Conservation (phyloP, 2,888 invertebrate species). For the Sarcophaga carnaria region DNA sequence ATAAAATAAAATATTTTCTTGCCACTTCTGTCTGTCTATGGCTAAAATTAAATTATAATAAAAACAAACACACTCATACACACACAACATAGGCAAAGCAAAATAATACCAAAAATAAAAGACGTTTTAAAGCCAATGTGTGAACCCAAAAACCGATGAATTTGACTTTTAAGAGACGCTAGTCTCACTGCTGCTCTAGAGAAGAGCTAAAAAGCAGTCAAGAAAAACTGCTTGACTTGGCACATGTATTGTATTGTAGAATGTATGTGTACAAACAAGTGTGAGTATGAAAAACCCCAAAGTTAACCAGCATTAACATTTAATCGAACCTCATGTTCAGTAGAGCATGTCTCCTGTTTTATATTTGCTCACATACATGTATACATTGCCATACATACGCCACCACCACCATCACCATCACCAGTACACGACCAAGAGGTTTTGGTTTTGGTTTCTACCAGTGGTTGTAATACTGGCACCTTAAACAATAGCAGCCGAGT, state of each 20-base stretch:
- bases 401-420: conserved; percentile 41
- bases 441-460: conserved; percentile 39
- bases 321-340: conserved; percentile 81
- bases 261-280: conserved; percentile 26
- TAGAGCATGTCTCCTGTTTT: conserved; percentile 81
- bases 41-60: conserved; percentile 68
- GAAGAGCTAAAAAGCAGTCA: conserved; percentile 5
- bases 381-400: conserved; percentile 42
- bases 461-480: conserved; percentile 68
- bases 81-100: conserved; percentile 58
- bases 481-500: conserved; percentile 65
- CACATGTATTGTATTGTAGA: neutral
- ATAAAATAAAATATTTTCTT: conserved; percentile 32
- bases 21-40: conserved; percentile 49
- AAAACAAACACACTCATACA: conserved; percentile 10
- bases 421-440: conserved; percentile 32
- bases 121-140: conserved; percentile 64
- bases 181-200: conserved; percentile 32
- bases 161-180: conserved; percentile 63
- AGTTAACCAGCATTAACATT: conserved; percentile 81
- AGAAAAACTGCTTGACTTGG: conserved; percentile 20
- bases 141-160: conserved; percentile 69
- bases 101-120: conserved; percentile 45
- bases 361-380: conserved; percentile 68
- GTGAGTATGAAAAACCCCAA: conserved; percentile 74